Base-by-base conservation (phyloP, 2,888 invertebrate genomes). In the Oxytorus armatus region DNA sequence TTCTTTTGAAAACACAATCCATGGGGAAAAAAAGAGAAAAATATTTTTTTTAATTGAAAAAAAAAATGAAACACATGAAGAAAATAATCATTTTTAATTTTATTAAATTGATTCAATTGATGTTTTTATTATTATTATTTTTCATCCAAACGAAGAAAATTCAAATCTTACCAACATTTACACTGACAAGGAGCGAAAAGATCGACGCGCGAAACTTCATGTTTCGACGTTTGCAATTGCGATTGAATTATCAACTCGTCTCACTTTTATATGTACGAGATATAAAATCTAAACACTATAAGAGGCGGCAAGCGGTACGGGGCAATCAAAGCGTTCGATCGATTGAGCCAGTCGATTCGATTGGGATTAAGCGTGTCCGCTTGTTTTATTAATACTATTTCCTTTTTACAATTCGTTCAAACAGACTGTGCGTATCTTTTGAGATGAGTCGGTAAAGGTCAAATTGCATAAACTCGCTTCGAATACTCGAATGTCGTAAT, bases 251-350 rank as follows among this genome's bases (percentile, higher is more conserved):
- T 29, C 18, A 3, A n/a, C 18, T 51, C 42, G 11, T 18, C 44
- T 18, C 8, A 55, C 44, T 7, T 55, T 18, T 69, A 44, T 69
- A 69, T 42, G n/a, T n/a, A 16, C 55, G 55, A n/a, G n/a, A 44
- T 5, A 55, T 25, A 29, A 42, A 21, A 1, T 18, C 42, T 44
- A 5, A 18, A 1, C 23, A 10, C 11, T 29, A 14, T 55, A 16
- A 11, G 55, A 55, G 69, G 29, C 21, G 23, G 18, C 29, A 5
- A 18, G 51, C 14, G 23, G 10, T 36, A 55, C 55, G 44, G n/a
- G 25, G 21, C 55, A 69, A 69, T 69, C 55, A 33, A 69, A 68
- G 23, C 18, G 57, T 53, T 53, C 16, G 36, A 69, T 55, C 11
- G 44, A 69, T 44, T 55, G 44, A n/a, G 42, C 29, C 53, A 25